phyloP scores from a whole-genome alignment of 1,140 invertebrate species.

The Zaprionus kolodkinae region DNA sequence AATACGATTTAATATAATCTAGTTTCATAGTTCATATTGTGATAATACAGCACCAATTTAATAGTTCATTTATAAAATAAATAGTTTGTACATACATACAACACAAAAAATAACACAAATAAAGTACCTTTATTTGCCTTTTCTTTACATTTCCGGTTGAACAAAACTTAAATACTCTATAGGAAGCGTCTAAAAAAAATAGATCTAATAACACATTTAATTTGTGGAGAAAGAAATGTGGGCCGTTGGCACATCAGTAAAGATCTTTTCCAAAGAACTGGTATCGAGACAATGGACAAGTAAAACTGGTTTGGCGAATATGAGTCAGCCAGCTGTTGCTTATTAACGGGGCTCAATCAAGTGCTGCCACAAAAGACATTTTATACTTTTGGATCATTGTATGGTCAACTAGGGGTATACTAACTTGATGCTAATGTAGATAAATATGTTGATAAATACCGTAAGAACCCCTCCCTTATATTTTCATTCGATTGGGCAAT shows the following conservation, averaged over 20 bases:
- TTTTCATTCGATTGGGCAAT: no score
- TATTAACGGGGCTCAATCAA: slow-evolving; percentile 34
- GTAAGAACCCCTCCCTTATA: no score
- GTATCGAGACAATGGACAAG: slow-evolving; percentile 25
- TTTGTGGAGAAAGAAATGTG: slow-evolving; percentile 36
- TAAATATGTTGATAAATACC: neutral
- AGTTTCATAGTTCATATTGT: no score
- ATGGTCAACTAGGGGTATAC: no score
- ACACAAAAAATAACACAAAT: no score
- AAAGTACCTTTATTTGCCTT: no score
- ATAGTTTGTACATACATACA: no score
- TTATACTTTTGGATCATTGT: no score
- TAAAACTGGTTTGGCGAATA: slow-evolving; percentile 43
- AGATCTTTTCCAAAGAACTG: slow-evolving; percentile 33
- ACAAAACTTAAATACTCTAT: neutral
- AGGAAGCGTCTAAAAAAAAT: neutral
- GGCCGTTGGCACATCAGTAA: slow-evolving; percentile 21
- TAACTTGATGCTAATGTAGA: neutral
- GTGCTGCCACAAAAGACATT: slow-evolving; percentile 42
- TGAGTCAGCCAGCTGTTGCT: slow-evolving; percentile 38
- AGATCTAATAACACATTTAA: neutral
- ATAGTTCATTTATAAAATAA: no score
- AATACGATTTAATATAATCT: no score
- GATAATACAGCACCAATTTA: no score
- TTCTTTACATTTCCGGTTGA: no score